These are phyloP conservation scores for Herminia tarsipennalis DNA, from an alignment of 2,888 invertebrate species.

Conservation along the genomic window DNA sequence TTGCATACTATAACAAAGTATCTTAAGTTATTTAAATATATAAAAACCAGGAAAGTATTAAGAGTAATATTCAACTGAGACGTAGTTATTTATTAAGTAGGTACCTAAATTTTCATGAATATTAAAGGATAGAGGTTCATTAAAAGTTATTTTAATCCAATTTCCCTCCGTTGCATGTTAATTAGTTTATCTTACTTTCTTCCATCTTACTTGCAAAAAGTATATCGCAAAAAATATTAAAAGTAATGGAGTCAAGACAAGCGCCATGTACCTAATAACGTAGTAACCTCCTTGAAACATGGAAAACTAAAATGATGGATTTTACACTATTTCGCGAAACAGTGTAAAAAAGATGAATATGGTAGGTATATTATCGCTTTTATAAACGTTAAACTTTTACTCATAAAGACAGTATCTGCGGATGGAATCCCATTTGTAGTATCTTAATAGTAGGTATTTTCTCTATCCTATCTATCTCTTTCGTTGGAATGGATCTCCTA, in stretches of 20 bases:
- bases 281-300: not conserved
- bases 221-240: slow-evolving; percentile 29
- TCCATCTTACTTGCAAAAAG: slow-evolving; percentile 34
- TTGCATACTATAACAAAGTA: slow-evolving; percentile 2
- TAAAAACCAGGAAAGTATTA: slow-evolving; percentile 28
- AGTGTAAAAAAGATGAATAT: too few relatives aligned
- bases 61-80: slow-evolving; percentile 39
- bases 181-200: slow-evolving; percentile 55
- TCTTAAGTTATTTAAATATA: slow-evolving; percentile 26
- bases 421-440: too few relatives aligned
- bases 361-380: too few relatives aligned
- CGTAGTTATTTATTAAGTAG: slow-evolving; percentile 50
- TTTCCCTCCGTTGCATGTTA: slow-evolving; percentile 55
- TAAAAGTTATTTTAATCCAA: slow-evolving; percentile 66
- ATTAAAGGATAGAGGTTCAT: slow-evolving; percentile 59
- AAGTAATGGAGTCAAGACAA: slow-evolving; percentile 26
- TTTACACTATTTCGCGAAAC: too few relatives aligned
- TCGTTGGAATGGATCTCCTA: too few relatives aligned
- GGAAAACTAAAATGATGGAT: not conserved
- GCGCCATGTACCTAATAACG: too few relatives aligned
- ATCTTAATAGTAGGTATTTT: too few relatives aligned
- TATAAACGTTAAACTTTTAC: too few relatives aligned
- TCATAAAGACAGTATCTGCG: too few relatives aligned
- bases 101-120: slow-evolving; percentile 57
- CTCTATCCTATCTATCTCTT: too few relatives aligned